Evolutionary conservation across 2,888 invertebrate species (phyloP).

Genomic region (Acronicta alni): DNA sequence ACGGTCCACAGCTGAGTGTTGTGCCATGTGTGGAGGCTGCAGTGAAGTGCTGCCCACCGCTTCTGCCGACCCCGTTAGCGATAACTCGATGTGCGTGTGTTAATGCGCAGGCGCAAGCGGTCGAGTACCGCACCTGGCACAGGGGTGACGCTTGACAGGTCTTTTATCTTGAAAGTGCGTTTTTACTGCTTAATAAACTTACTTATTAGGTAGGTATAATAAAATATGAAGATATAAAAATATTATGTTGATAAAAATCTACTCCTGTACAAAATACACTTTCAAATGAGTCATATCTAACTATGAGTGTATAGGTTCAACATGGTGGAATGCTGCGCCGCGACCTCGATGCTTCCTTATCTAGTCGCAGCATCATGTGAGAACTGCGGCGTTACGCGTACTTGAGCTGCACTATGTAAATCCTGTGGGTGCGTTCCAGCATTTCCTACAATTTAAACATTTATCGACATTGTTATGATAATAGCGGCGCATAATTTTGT

Average conservation of each 20-base stretch:
- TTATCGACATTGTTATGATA: constrained; percentile 43
- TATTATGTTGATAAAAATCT: no score
- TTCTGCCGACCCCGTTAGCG: constrained; percentile 38
- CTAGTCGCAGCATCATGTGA: constrained; percentile 19
- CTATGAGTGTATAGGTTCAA: background rate
- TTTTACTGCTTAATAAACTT: no score
- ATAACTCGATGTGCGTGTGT: constrained; percentile 20
- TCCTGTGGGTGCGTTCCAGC: constrained; percentile 9
- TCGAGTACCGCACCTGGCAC: constrained; percentile 36
- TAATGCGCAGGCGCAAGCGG: constrained; percentile 35
- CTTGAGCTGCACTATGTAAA: constrained; percentile 23
- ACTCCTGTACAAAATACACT: no score
- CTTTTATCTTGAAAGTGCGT: background rate
- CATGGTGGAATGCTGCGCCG: background rate
- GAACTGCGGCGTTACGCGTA: constrained; percentile 5
- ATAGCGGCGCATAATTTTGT: constrained; percentile 30
- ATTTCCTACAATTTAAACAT: constrained; percentile 14
- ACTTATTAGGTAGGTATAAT: no score
- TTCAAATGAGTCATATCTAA: background rate
- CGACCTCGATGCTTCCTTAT: constrained; percentile 23
- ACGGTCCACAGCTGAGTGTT: constrained; percentile 37
- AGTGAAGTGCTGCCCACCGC: constrained; percentile 53
- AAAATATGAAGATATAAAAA: no score
- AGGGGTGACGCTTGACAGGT: constrained; percentile 18
- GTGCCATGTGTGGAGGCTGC: constrained; percentile 32